Evolutionary conservation across 2,888 invertebrate genomes (phyloP).

Genomic region (Hyles lineata): DNA sequence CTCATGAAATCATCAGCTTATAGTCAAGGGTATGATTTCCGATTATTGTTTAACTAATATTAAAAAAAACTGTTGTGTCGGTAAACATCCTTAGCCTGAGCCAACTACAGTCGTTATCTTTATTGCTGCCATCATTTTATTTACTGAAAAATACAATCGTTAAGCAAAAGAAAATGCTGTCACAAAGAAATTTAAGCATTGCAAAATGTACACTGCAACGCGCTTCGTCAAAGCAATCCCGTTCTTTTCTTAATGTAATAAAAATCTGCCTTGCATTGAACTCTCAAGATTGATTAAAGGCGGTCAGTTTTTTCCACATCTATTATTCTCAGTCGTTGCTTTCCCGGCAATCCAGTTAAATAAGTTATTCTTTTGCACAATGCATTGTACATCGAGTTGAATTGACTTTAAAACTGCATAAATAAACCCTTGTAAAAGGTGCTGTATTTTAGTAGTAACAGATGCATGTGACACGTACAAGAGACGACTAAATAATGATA

Average conservation of each 20-base stretch:
- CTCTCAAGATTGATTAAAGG: slow-evolving; percentile 7
- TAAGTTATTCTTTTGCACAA: not conserved
- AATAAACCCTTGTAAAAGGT: slow-evolving; percentile 35
- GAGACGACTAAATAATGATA: slow-evolving; percentile 62
- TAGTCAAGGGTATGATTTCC: no score
- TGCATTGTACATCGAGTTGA: not conserved
- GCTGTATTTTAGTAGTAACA: slow-evolving; percentile 50
- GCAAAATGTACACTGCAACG: not conserved
- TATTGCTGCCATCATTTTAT: not conserved
- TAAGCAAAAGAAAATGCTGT: not conserved
- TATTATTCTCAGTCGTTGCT: not conserved
- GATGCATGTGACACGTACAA: slow-evolving; percentile 58
- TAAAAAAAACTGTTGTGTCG: no score
- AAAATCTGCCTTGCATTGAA: not conserved
- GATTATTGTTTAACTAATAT: no score
- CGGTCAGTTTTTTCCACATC: not conserved
- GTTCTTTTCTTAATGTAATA: slow-evolving; percentile 3
- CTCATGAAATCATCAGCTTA: no score
- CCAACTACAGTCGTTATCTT: not conserved
- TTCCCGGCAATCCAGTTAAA: not conserved
- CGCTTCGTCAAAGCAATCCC: not conserved
- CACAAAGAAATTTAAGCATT: not conserved
- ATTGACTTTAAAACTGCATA: not conserved
- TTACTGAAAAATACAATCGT: not conserved
- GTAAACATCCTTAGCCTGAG: no score